Base-by-base conservation (phyloP, 2,113 vertebrate genomes). In the Erinaceus europaeus region DNA sequence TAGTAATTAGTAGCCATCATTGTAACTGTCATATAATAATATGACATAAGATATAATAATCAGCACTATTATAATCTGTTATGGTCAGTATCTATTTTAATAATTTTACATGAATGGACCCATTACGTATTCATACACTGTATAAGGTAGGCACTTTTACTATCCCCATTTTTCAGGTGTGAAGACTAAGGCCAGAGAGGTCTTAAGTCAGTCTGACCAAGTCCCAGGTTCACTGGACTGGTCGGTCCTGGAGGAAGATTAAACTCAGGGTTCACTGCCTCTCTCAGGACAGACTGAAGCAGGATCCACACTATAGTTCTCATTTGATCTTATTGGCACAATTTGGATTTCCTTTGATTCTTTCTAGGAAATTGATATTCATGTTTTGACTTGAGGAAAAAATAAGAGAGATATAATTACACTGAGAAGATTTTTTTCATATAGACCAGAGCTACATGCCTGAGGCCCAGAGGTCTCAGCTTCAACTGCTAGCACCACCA, bases 331-430 rank as follows among this genome's bases (percentile, higher is more conserved):
- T 32, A 38, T 44, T 6, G 7, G 34, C 40, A 80, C 32, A 69
- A 29, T 62, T 89, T 75, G 48, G 34, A 25, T 84, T 62, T 82
- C 34, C n/a, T 78, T 68, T 23, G 17, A 38, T 77, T 73, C 46
- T 89, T 84, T 90, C 84, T 27, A 74, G 40, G 46, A 81, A 77
- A n/a, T 50, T 75, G n/a, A 7, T 71, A 32, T 44, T 86, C 40
- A 48, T 36, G 53, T 15, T 32, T 68, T 50, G 57, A 29, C 46
- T 80, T 90, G 46, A 76, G 67, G 48, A 72, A 61, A 91, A 71
- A 78, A 32, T 20, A 40, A 62, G 20, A 32, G 36, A 65, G 27
- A 75, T 74, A 62, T 73, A 20, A 42, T 57, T n/a, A n/a, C 13
- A 61, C 64, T 68, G 72, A 88, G 76, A 88, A 52, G 3, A 46